Conservation (phyloP, 2,797 vertebrate species). For the Urophycis tenuis region DNA sequence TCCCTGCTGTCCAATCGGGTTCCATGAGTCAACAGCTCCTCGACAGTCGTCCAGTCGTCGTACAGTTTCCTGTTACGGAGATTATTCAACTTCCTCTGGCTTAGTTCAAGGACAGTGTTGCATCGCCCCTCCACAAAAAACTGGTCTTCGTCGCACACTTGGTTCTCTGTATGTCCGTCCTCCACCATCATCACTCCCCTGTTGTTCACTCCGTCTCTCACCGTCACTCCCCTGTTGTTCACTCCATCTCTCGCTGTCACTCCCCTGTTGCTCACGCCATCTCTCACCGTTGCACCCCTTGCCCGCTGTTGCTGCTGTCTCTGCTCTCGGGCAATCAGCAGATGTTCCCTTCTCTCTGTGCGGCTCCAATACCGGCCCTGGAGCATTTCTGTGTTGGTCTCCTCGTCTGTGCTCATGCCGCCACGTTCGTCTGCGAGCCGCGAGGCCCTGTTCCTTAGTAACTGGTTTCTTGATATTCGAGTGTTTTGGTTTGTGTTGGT, state of each 20-base stretch:
- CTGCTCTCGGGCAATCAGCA: constrained; percentile 64
- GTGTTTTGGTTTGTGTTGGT: constrained; percentile 44
- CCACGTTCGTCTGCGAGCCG: constrained; percentile 67
- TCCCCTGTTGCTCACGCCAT: constrained; percentile 22
- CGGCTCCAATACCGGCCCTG: constrained; percentile 72
- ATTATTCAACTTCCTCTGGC: constrained; percentile 71
- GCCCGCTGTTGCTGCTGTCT: constrained; percentile 64
- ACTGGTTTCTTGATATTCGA: constrained; percentile 61
- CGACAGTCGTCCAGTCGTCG: constrained; percentile 74
- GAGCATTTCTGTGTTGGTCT: constrained; percentile 61
- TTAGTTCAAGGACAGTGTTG: constrained; percentile 66
- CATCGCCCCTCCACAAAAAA: constrained; percentile 54
- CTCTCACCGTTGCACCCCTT: constrained; percentile 17
- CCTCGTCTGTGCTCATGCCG: constrained; percentile 72
- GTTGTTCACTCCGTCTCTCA: constrained; percentile 27
- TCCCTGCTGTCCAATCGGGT: constrained; percentile 61
- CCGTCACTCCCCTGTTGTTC: too few species aligned
- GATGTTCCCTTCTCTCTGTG: constrained; percentile 71
- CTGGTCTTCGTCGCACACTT: constrained; percentile 33
- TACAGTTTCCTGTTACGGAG: constrained; percentile 72
- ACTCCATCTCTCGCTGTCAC: constrained; percentile 36
- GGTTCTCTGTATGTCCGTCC: constrained; percentile 29
- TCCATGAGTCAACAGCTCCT: constrained; percentile 74
- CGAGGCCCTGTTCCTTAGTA: constrained; percentile 68
- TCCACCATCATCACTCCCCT: constrained; percentile 32